Evolutionary conservation across 30 jellyfish, hydroid and myxozoan species (phyloP).

Genomic region (Aurelia aurita complex sp. Pacific): DNA sequence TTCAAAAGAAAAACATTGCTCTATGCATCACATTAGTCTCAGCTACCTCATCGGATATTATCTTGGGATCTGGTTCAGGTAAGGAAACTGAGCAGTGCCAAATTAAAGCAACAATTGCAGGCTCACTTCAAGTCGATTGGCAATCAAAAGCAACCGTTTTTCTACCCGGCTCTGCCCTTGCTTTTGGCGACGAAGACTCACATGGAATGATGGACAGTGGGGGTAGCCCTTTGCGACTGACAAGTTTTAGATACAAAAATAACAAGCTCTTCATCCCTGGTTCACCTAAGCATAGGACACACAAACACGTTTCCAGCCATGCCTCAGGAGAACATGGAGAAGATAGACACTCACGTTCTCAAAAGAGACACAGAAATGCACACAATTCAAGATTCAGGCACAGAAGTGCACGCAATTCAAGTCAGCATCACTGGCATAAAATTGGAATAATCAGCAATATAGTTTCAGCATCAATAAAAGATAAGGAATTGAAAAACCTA

Average conservation of each 20-base stretch:
- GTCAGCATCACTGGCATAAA: no score
- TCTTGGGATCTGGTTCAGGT: no score
- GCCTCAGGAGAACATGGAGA: no score
- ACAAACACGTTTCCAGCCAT: background rate
- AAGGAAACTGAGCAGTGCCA: no score
- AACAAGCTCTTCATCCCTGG: background rate
- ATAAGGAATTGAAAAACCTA: background rate
- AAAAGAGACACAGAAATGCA: no score
- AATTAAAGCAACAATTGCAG: no score
- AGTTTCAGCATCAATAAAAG: conserved; percentile 22
- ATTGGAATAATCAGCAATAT: conserved; percentile 4
- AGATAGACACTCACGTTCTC: no score
- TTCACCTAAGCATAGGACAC: background rate
- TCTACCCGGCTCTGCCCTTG: background rate
- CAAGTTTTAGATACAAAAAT: conserved; percentile 15
- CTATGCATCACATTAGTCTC: background rate
- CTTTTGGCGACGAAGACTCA: background rate
- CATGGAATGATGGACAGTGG: background rate
- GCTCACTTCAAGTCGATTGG: no score
- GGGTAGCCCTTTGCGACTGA: background rate
- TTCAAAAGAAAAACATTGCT: conserved; percentile 11
- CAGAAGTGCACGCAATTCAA: no score
- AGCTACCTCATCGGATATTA: no score
- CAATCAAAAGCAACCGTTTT: background rate
- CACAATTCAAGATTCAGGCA: no score